phyloP scores from a whole-genome alignment of 2,888 invertebrate genomes.

The Notodonta ziczac region DNA sequence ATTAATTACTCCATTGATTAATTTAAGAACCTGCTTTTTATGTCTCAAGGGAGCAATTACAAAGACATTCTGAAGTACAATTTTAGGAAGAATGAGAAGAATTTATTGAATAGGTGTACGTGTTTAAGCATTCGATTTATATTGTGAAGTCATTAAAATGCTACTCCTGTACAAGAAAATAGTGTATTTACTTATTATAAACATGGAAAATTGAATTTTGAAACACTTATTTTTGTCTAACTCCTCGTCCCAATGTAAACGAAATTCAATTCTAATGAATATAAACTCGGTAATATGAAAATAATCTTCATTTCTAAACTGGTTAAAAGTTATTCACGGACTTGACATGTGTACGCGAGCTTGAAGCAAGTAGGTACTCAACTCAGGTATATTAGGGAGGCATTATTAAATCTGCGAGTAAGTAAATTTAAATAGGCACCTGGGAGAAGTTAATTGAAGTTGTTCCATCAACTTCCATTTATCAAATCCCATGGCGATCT shows the following conservation, averaged over 20 bases:
- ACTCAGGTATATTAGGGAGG: neutral
- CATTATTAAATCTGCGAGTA: neutral
- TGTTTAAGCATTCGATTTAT: too few relatives aligned
- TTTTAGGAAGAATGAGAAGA: too few relatives aligned
- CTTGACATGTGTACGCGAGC: neutral
- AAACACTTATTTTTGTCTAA: too few relatives aligned
- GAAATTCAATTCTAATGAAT: too few relatives aligned
- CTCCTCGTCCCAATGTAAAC: too few relatives aligned
- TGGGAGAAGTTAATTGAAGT: conserved; percentile 12
- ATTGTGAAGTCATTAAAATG: too few relatives aligned
- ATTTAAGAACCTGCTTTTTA: conserved; percentile 15
- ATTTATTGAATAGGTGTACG: too few relatives aligned
- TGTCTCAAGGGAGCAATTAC: neutral
- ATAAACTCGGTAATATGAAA: too few relatives aligned
- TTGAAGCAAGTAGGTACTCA: neutral
- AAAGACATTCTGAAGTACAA: too few relatives aligned
- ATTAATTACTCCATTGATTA: conserved; percentile 37
- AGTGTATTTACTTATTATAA: too few relatives aligned
- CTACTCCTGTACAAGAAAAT: too few relatives aligned
- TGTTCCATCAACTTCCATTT: conserved; percentile 17
- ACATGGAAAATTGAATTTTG: too few relatives aligned
- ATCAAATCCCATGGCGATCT: conserved; percentile 16
- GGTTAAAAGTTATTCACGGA: neutral
- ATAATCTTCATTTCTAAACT: neutral
- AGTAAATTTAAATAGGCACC: neutral